Evolutionary conservation across 2,113 vertebrate species (phyloP), one percentile per base, ranked within the genome.

Genomic region (Scatophagus argus): DNA sequence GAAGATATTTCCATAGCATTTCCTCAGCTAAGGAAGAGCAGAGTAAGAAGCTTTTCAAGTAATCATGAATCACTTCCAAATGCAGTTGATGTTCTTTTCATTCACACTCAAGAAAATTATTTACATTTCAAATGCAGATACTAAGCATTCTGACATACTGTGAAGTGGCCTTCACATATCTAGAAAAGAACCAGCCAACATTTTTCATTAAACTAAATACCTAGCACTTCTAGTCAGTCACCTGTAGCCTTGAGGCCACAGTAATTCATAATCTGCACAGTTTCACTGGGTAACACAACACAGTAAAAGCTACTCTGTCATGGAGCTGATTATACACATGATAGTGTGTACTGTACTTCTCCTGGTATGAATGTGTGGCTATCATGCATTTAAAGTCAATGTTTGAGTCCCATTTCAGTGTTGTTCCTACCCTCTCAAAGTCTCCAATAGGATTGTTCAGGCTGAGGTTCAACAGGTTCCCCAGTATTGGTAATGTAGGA

Each of bases 401-500:
- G 46, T 49, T 8, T 32, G 27, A 55, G 52, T 55, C 52, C 29
- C 8, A 55, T 55, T 55, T 32, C 29, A 32, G 7, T 31, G 52
- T 31, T 55, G 13, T 19, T 47, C 66, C 4, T 88, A 93, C 90
- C 83, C 64, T 85, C 47, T 90, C 70, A 36, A 93, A 66, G 54
- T 91, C 90, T 4, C 75, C 69, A 17, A 91, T 47, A 47, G 90
- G 91, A 73, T 88, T 89, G 10, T 23, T 39, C 1, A 91, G 49
- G 66, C 62, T 87, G 9, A 93, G 70, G 31, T 87, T 74, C 36
- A 91, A 69, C 41, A 92, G 61, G 56, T 93, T 93, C 34, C 92
- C 91, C 25, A 93, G 77, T 36, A 93, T 13, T 8, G 91, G 92
- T n/a, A 91, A 8, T 0, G 89, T 68, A 10, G 13, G 17, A 19